Evolutionary conservation across 2,113 vertebrate species (phyloP).

Genomic region (Petrocephalus zakoni): DNA sequence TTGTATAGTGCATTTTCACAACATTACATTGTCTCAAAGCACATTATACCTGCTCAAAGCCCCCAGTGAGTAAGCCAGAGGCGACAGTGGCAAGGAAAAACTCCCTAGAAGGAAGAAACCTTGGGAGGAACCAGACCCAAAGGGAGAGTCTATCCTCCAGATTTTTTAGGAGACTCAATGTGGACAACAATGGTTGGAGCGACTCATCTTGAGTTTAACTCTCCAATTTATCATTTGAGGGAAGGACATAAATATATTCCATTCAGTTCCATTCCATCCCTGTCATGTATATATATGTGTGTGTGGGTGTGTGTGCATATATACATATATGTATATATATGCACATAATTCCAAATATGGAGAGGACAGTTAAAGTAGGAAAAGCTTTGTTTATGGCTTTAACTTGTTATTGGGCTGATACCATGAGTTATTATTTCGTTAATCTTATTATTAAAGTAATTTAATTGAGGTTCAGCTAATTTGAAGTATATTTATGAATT

Average conservation of each 20-base stretch:
- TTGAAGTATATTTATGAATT: neutral
- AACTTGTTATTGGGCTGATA: neutral
- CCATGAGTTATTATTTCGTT: neutral
- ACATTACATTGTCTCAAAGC: neutral
- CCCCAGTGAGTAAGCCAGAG: neutral
- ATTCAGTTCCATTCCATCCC: neutral
- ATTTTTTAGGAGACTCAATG: too few relatives aligned
- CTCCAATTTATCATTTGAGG: neutral
- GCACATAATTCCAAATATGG: neutral
- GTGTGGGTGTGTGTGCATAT: neutral
- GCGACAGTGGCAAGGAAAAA: neutral
- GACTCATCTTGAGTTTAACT: neutral
- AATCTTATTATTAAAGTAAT: neutral
- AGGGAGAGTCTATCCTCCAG: neutral
- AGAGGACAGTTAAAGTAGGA: neutral
- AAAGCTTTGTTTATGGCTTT: neutral
- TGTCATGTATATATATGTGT: neutral
- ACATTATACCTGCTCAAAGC: neutral
- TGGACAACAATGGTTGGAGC: neutral
- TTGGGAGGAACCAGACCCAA: neutral
- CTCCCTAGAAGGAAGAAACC: neutral
- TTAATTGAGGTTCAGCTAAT: neutral
- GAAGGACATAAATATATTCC: neutral
- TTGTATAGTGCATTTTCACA: neutral
- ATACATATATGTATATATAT: neutral